Evolutionary conservation across 2,888 invertebrate genomes (phyloP).

Genomic region (Dasypogon diadema): DNA sequence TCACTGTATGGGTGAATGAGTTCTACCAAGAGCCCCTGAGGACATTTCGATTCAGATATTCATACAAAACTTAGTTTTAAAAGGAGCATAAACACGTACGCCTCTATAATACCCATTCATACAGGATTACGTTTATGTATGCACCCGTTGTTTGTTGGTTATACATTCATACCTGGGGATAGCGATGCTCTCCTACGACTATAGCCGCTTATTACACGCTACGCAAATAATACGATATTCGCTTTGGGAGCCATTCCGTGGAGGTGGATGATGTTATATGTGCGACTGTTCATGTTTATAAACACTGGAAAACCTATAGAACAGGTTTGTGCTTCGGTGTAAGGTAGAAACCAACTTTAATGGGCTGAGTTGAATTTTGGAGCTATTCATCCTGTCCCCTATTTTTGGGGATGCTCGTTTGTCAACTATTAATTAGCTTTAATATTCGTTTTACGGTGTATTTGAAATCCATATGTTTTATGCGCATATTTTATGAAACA

Average conservation of each 20-base stretch:
- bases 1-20: constrained; percentile 31
- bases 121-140: constrained; percentile 29
- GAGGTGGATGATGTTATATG: constrained; percentile 46
- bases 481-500: constrained; percentile 2
- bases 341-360: constrained; percentile 37
- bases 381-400: constrained; percentile 17
- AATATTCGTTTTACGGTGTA: constrained; percentile 38
- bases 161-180: constrained; percentile 40
- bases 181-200: constrained; percentile 35
- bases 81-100: constrained; percentile 54
- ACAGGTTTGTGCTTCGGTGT: background rate
- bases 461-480: constrained; percentile 28
- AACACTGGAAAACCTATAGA: constrained; percentile 44
- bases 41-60: constrained; percentile 55
- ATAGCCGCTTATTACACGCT: constrained; percentile 50
- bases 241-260: constrained; percentile 53
- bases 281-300: constrained; percentile 50
- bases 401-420: constrained; percentile 34
- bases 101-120: constrained; percentile 38
- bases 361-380: constrained; percentile 26
- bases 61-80: constrained; percentile 55
- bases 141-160: constrained; percentile 34
- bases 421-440: constrained; percentile 50
- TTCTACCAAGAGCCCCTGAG: constrained; percentile 48
- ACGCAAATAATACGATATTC: constrained; percentile 53